Conservation (phyloP, 2,113 vertebrate species). For the Neotoma lepida region DNA sequence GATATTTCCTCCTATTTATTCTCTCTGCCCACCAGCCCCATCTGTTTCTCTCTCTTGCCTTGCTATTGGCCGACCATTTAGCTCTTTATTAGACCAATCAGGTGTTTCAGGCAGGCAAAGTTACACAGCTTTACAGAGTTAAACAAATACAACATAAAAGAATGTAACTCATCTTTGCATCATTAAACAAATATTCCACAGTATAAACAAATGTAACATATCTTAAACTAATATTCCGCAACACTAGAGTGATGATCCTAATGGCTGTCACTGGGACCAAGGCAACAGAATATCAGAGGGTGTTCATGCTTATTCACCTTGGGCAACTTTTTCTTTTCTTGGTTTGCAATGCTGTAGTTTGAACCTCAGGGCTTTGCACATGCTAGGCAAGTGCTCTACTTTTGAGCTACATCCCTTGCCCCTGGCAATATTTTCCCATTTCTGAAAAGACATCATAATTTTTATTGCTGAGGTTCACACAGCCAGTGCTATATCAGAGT, state of each 20-base stretch:
- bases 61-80: too few species aligned
- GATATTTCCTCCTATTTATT: too few species aligned
- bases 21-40: too few species aligned
- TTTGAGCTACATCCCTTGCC: neutral
- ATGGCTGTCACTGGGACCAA: neutral
- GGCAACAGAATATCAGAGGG: neutral
- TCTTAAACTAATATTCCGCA: too few species aligned
- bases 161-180: too few species aligned
- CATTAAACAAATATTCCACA: too few species aligned
- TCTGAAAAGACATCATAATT: neutral
- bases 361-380: neutral
- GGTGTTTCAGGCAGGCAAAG: too few species aligned
- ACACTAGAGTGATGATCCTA: neutral
- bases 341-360: neutral
- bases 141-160: too few species aligned
- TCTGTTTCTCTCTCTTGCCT: too few species aligned
- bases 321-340: neutral
- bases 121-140: too few species aligned
- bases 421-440: neutral
- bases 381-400: neutral
- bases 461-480: neutral
- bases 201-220: too few species aligned
- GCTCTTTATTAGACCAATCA: too few species aligned
- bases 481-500: neutral
- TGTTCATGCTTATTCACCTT: neutral